phyloP scores from a whole-genome alignment of 1,140 invertebrate genomes.

The Drosophila tsacasi region DNA sequence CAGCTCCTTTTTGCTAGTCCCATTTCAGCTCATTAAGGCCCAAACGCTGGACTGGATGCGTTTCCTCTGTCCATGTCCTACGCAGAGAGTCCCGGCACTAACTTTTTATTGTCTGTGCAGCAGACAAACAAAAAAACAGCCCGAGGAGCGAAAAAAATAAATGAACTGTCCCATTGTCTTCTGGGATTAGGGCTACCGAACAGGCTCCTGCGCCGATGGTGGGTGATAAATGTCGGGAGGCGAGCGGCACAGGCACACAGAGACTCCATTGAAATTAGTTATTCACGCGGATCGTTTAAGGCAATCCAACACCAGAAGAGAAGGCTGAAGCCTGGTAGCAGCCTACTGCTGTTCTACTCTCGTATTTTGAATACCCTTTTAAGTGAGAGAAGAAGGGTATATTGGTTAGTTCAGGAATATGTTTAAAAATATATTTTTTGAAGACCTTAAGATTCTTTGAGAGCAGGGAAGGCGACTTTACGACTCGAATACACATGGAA shows the following conservation, averaged over 20 bases:
- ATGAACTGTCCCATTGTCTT: constrained; percentile 41
- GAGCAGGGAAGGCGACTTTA: too few relatives aligned
- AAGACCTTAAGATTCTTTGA: too few relatives aligned
- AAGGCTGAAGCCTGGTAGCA: constrained; percentile 47
- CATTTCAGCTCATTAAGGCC: constrained; percentile 46
- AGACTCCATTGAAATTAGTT: constrained; percentile 84
- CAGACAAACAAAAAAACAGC: constrained; percentile 4
- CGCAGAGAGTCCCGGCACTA: constrained; percentile 37
- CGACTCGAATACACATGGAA: background rate
- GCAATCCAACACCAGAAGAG: constrained; percentile 79
- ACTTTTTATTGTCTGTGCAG: constrained; percentile 48
- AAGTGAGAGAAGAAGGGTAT: background rate
- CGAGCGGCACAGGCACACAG: constrained; percentile 59
- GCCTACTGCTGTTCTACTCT: constrained; percentile 37
- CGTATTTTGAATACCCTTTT: constrained; percentile 30
- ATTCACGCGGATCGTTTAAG: constrained; percentile 84
- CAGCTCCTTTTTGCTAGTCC: constrained; percentile 29
- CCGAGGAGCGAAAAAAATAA: constrained; percentile 49
- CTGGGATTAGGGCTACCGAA: constrained; percentile 47
- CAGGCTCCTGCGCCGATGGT: constrained; percentile 61
- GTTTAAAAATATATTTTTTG: background rate
- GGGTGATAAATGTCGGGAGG: constrained; percentile 79
- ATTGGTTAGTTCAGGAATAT: background rate
- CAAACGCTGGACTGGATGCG: constrained; percentile 22
- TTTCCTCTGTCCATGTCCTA: constrained; percentile 37